Percentiles rank a stretch among this genome's conserved stretches.
Evolutionary conservation across 2,888 invertebrate species (phyloP).

Genomic region (Ophion ventricosus): DNA sequence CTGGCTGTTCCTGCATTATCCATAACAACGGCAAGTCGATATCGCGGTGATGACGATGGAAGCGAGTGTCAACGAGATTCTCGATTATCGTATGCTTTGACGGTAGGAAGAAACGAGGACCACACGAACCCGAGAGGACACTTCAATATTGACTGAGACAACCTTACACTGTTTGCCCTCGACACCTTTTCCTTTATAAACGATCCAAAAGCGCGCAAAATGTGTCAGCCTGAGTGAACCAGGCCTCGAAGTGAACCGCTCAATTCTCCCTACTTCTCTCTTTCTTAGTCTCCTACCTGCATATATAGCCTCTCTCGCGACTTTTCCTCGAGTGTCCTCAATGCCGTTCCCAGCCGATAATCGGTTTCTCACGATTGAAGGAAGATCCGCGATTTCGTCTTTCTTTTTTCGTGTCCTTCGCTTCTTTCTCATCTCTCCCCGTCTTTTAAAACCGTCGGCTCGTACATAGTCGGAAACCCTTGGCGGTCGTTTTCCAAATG

Average conservation of each 20-base stretch:
- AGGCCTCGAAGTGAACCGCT: constrained; percentile 60
- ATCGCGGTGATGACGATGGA: neutral
- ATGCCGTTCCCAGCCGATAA: constrained; percentile 61
- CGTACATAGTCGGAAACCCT: constrained; percentile 63
- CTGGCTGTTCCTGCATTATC: constrained; percentile 42
- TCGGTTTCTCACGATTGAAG: constrained; percentile 59
- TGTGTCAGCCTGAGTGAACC: constrained; percentile 50
- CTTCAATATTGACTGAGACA: constrained; percentile 79
- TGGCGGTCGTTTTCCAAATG: constrained; percentile 30
- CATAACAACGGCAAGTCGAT: constrained; percentile 29
- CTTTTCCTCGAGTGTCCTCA: constrained; percentile 32
- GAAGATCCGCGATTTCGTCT: constrained; percentile 26
- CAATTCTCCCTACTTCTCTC: constrained; percentile 40
- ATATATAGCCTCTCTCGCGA: neutral
- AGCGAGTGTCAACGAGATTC: constrained; percentile 10
- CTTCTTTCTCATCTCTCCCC: constrained; percentile 28
- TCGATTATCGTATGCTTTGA: constrained; percentile 42
- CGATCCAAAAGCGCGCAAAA: constrained; percentile 57
- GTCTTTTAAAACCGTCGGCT: constrained; percentile 56
- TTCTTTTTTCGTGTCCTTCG: constrained; percentile 2
- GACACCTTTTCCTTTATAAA: constrained; percentile 71
- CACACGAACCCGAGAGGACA: constrained; percentile 70
- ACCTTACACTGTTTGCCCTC: constrained; percentile 72
- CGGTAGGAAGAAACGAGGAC: constrained; percentile 38
- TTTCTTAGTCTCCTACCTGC: neutral